Conservation (phyloP, 2,888 invertebrate genomes). For the Synanthedon myopaeformis region DNA sequence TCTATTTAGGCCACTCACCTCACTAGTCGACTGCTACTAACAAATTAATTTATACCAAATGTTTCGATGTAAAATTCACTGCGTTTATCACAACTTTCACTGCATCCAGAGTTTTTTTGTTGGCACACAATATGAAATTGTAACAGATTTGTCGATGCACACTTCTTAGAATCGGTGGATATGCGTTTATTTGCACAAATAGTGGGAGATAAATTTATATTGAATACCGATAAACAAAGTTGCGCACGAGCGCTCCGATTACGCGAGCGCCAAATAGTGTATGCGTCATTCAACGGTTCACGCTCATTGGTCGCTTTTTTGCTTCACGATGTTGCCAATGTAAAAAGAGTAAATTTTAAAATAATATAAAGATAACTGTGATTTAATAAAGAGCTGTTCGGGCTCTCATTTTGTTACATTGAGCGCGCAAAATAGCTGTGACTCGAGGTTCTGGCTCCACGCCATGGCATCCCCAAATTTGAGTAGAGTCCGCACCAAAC, state of each 20-base stretch:
- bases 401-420: too few species aligned
- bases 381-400: too few species aligned
- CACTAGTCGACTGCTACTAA: slow-evolving; percentile 3
- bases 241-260: not conserved
- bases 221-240: not conserved
- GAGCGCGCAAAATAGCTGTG: too few species aligned
- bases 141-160: not conserved
- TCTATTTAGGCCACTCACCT: slow-evolving; percentile 17
- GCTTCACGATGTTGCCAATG: too few species aligned
- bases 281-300: not conserved
- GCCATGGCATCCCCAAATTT: too few species aligned
- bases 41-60: not conserved
- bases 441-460: too few species aligned
- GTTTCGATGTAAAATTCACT: slow-evolving; percentile 7
- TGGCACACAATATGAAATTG: not conserved
- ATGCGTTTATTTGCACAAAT: not conserved
- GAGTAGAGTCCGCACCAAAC: too few species aligned
- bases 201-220: not conserved
- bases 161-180: not conserved
- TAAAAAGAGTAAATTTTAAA: too few species aligned
- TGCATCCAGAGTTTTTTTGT: slow-evolving; percentile 1
- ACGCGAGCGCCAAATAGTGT: not conserved
- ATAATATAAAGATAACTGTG: too few species aligned
- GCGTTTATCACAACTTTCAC: slow-evolving; percentile 5
- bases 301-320: too few species aligned